phyloP scores from a whole-genome alignment of 2,797 vertebrate species.

The Crocodylus rhombifer region DNA sequence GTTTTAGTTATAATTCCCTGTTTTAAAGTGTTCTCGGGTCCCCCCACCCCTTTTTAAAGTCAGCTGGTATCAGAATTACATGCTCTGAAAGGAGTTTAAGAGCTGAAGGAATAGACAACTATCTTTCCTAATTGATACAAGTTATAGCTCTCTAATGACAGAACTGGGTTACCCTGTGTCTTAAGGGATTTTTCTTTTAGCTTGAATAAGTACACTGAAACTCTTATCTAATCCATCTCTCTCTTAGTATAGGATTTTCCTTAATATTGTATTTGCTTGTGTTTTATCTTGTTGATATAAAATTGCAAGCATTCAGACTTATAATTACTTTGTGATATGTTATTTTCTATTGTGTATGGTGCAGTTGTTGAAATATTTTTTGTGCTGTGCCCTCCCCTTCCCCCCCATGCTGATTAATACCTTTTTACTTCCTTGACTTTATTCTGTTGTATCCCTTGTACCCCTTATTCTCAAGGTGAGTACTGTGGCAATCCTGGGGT shows the following conservation, averaged over 20 bases:
- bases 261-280: not conserved
- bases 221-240: accelerated
- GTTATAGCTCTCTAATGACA: not conserved
- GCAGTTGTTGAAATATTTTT: not conserved
- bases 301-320: accelerated
- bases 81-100: not conserved
- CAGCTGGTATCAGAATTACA: not conserved
- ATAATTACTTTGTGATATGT: accelerated
- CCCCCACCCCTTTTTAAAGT: not conserved
- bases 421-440: not conserved
- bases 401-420: not conserved
- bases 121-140: accelerated
- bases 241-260: accelerated
- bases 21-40: not conserved
- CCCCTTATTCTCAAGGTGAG: too few relatives aligned
- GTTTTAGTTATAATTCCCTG: not conserved
- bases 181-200: accelerated
- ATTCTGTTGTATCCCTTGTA: not conserved
- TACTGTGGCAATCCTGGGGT: too few relatives aligned
- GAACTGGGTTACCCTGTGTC: not conserved
- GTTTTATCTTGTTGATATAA: accelerated
- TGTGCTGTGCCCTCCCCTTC: accelerated
- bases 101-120: not conserved
- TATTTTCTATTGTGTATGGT: accelerated
- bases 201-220: not conserved